Percentiles rank a stretch among this genome's conserved stretches.
These are phyloP conservation scores for rabbit (Oryctolagus cuniculus) DNA, from an alignment of 2,113 vertebrate species.

Conservation along the genomic window DNA sequence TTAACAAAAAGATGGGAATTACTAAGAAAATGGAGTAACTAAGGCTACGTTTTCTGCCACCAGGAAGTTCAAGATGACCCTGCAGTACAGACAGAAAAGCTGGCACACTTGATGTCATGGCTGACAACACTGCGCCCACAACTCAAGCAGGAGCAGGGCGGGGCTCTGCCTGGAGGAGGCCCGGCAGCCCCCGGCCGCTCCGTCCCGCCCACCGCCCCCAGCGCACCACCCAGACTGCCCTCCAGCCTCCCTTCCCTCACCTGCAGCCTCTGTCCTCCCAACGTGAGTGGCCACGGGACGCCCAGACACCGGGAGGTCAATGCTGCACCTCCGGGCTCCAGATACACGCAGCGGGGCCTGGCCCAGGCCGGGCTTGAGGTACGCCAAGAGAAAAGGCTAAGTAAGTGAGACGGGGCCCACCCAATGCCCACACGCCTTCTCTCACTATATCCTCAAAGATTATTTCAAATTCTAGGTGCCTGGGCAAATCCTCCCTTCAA, in stretches of 20 bases:
- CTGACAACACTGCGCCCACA: not conserved
- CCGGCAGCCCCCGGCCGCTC: too few species aligned
- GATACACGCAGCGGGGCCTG: not conserved
- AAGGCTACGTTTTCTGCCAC: not conserved
- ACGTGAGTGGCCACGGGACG: not conserved
- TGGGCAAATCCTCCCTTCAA: slow-evolving; percentile 1
- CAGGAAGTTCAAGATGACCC: not conserved
- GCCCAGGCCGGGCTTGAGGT: not conserved
- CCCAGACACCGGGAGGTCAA: not conserved
- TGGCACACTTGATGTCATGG: not conserved
- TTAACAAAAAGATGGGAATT: not conserved
- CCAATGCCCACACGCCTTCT: not conserved
- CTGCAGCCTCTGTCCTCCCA: not conserved
- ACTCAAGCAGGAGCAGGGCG: not conserved
- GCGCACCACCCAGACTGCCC: not conserved
- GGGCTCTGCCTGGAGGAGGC: not conserved
- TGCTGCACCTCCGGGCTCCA: not conserved
- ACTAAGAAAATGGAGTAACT: slow-evolving; percentile 12
- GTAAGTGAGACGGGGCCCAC: not conserved
- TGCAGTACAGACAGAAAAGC: not conserved
- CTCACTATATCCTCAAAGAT: not conserved
- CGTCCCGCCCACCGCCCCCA: not conserved
- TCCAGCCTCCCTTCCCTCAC: not conserved
- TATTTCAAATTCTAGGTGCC: not conserved
- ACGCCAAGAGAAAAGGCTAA: slow-evolving; percentile 5